These are phyloP conservation scores for Dallia pectoralis DNA, from an alignment of 2,797 vertebrate genomes.

Conservation along the genomic window DNA sequence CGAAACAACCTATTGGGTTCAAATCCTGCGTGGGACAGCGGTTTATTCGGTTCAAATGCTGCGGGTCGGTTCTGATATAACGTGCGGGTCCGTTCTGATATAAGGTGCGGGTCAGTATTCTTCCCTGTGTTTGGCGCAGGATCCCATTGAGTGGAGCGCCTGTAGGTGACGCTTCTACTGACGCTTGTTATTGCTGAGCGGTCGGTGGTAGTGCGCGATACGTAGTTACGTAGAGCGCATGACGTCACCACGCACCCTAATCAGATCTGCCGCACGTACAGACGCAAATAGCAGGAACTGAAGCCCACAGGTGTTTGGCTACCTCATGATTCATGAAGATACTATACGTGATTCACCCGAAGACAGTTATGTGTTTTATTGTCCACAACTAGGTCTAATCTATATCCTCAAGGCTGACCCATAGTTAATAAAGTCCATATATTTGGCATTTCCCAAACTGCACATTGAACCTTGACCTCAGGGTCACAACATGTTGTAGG, in stretches of 20 bases:
- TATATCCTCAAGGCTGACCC: no score
- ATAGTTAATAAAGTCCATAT: background rate
- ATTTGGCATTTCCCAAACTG: background rate
- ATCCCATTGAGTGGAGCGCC: background rate
- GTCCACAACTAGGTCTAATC: no score
- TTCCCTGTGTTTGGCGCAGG: slow-evolving; percentile 12
- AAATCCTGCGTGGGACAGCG: background rate
- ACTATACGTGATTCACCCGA: no score
- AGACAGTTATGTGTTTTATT: no score
- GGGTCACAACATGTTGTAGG: no score
- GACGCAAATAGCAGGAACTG: background rate
- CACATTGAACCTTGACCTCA: background rate
- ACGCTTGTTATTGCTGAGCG: background rate
- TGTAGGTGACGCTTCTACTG: background rate
- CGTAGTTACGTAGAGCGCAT: slow-evolving; percentile 26
- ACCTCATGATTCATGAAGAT: background rate
- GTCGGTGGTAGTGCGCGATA: slow-evolving; percentile 20
- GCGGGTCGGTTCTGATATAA: background rate
- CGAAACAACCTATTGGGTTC: background rate
- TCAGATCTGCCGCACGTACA: background rate
- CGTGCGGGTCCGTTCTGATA: background rate
- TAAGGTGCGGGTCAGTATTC: background rate
- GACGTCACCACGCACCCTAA: slow-evolving; percentile 40
- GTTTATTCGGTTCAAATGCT: background rate
- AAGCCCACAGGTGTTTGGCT: background rate